These are phyloP conservation scores for Eulemur rubriventer DNA, from an alignment of 2,797 vertebrate genomes.

Conservation along the genomic window DNA sequence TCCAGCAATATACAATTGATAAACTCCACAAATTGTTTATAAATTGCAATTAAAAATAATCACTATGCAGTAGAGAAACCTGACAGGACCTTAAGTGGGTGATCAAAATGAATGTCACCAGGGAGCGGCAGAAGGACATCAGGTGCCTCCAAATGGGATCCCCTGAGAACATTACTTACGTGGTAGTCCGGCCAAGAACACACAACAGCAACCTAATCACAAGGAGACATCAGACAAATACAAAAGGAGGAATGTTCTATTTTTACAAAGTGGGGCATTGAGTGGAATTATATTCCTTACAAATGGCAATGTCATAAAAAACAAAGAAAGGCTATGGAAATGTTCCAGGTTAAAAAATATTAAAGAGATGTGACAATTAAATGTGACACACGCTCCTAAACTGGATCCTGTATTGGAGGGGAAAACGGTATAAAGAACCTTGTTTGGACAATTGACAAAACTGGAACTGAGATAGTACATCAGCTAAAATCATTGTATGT, in stretches of 20 bases:
- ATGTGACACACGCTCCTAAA: not conserved
- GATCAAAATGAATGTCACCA: slow-evolving; percentile 14
- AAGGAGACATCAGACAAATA: slow-evolving; percentile 35
- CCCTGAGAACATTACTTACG: not conserved
- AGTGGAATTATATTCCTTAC: slow-evolving; percentile 8
- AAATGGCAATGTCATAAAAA: slow-evolving; percentile 40
- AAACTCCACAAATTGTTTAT: not conserved
- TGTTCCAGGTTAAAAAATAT: slow-evolving; percentile 18
- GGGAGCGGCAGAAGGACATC: not conserved
- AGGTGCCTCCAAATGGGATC: not conserved
- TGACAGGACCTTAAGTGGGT: not conserved
- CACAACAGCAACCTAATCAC: not conserved
- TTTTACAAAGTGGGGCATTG: not conserved
- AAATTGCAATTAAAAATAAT: not conserved
- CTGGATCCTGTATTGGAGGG: not conserved
- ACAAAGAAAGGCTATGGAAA: slow-evolving; percentile 18
- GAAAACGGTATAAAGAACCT: not conserved
- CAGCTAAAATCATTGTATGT: not conserved
- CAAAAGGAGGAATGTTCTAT: slow-evolving; percentile 28
- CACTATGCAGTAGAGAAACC: not conserved
- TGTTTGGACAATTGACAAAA: slow-evolving; percentile 21
- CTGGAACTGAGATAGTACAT: not conserved
- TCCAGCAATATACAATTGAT: not conserved
- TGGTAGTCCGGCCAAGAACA: slow-evolving; percentile 11
- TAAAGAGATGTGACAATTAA: not conserved